phyloP scores from a whole-genome alignment of 2,113 vertebrate genomes.

The Tamias sibiricus region DNA sequence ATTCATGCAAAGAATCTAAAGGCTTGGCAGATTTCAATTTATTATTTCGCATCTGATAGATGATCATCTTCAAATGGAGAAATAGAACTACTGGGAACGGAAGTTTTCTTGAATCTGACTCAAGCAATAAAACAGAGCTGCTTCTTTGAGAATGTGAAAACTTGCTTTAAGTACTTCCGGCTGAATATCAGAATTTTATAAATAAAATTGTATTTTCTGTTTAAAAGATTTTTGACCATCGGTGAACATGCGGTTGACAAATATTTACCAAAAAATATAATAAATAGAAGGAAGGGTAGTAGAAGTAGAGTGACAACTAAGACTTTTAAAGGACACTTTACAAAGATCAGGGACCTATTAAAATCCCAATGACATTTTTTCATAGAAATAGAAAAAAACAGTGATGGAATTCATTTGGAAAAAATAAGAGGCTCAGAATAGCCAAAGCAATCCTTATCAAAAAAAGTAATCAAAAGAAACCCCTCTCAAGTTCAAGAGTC shows the following conservation, averaged over 20 bases:
- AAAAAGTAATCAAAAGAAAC: too few relatives aligned
- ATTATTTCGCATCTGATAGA: conserved; percentile 2
- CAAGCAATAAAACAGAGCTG: neutral
- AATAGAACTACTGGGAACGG: neutral
- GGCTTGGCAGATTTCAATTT: neutral
- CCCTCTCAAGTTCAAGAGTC: too few relatives aligned
- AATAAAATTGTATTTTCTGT: neutral
- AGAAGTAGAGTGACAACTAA: neutral
- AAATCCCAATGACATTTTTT: too few relatives aligned
- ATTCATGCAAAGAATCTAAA: neutral
- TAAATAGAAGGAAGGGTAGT: neutral
- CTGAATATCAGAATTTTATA: neutral
- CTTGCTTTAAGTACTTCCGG: neutral
- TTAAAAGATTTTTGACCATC: neutral
- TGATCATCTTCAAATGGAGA: conserved; percentile 16
- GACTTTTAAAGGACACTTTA: neutral
- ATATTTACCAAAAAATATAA: neutral
- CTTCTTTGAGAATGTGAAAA: neutral
- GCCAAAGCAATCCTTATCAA: too few relatives aligned
- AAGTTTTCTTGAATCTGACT: neutral
- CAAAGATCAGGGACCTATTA: too few relatives aligned
- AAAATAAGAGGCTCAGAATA: too few relatives aligned
- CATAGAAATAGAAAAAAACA: too few relatives aligned
- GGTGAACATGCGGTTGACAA: neutral
- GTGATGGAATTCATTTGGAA: too few relatives aligned